Evolutionary conservation across 2,113 vertebrate genomes (phyloP).

Genomic region (Entomyzon cyanotis): DNA sequence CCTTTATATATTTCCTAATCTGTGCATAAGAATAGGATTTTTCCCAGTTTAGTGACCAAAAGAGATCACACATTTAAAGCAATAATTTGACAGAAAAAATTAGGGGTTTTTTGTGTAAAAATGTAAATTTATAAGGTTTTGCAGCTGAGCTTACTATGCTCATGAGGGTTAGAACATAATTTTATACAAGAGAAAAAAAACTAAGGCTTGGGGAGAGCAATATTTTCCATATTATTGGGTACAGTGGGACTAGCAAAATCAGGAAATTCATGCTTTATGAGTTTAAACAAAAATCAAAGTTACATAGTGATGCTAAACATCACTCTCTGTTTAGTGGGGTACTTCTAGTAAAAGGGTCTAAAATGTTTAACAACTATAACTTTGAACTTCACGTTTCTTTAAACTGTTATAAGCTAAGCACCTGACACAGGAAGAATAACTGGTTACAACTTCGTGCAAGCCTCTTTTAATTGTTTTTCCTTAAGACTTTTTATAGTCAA

Average conservation of each 20-base stretch:
- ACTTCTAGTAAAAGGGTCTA: slow-evolving; percentile 22
- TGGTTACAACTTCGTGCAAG: neutral
- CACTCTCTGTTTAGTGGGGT: neutral
- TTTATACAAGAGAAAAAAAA: slow-evolving; percentile 22
- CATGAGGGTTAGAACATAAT: slow-evolving; percentile 31
- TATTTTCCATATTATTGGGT: slow-evolving; percentile 62
- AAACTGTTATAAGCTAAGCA: slow-evolving; percentile 28
- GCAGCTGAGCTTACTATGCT: slow-evolving; percentile 5
- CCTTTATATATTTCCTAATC: neutral
- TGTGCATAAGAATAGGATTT: neutral
- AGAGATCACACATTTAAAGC: neutral
- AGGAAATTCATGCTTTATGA: slow-evolving; percentile 69
- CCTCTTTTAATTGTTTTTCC: neutral
- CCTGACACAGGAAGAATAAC: neutral
- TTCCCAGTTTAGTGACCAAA: neutral
- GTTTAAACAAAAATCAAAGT: slow-evolving; percentile 66
- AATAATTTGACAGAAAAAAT: neutral
- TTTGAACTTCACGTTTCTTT: slow-evolving; percentile 23
- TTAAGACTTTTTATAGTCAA: neutral
- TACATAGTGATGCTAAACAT: slow-evolving; percentile 37
- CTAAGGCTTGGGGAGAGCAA: slow-evolving; percentile 26
- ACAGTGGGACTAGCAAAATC: slow-evolving; percentile 64
- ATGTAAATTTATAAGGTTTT: slow-evolving; percentile 34
- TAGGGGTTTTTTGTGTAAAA: neutral
- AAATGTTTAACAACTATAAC: slow-evolving; percentile 4